A percentile compares a stretch with the other conserved stretches of the same genome.
Evolutionary conservation across 1,140 invertebrate genomes (phyloP).

Genomic region (Scylla paramamosain): DNA sequence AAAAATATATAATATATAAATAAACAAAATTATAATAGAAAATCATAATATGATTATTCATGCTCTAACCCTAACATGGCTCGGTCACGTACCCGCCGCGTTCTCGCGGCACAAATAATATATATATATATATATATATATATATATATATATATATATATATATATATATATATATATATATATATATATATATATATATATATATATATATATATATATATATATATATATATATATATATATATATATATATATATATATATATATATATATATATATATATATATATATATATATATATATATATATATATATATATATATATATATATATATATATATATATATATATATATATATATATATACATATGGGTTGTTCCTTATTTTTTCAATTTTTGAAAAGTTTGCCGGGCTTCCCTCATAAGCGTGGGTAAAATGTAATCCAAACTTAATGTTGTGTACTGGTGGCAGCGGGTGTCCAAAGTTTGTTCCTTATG

Average conservation of each 20-base stretch:
- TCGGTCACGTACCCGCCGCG: background rate
- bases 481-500: no score
- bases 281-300: conserved; percentile 52
- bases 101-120: no score
- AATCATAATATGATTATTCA: background rate
- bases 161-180: conserved; percentile 17
- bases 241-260: conserved; percentile 58
- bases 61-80: background rate
- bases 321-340: conserved; percentile 59
- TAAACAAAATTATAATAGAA: background rate
- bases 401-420: no score
- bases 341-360: conserved; percentile 58
- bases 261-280: conserved; percentile 55
- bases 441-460: no score
- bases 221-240: conserved; percentile 56
- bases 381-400: background rate
- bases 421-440: no score
- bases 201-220: conserved; percentile 37
- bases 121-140: conserved; percentile 32
- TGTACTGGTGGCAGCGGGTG: no score
- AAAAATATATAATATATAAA: background rate
- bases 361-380: conserved; percentile 39
- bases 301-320: conserved; percentile 50
- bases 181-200: conserved; percentile 33
- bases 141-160: conserved; percentile 37